Evolutionary conservation across 2,113 vertebrate genomes (phyloP), one percentile per base, ranked within the genome.

Genomic region (Columba janthina): DNA sequence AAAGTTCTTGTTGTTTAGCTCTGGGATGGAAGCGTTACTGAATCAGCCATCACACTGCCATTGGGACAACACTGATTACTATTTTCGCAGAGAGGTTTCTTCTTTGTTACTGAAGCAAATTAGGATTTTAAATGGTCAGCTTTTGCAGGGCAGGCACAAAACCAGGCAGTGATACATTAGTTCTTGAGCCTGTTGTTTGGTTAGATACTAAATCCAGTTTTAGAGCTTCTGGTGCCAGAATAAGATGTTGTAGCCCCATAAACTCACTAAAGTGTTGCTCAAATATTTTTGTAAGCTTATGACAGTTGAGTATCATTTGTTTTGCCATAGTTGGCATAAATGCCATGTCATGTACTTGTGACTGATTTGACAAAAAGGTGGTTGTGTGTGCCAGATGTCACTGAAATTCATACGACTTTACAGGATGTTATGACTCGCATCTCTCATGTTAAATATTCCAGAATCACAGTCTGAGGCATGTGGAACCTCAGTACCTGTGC

Each of bases 41-140:
- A 64, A 9, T 21, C 25, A 14, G 32, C 26, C 20, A n/a, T 38
- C 16, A 8, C 9, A 4, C 13, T 70, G 67, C n/a, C 4, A 8
- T 18, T 70, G 70, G 58, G 19, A 36, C 46, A 71, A 21, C 3
- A 4, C 29, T 0, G 0, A 14, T 65, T 54, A 12, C 11, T 29
- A 5, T 58, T 79, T 66, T 10, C 42, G n/a, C 60, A 82, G n/a
- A 28, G 67, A 53, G 6, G 15, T 85, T 92, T 85, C n/a, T 85
- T 85, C 56, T 77, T 85, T 69, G 2, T 38, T 66, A 5, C 3
- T 76, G 66, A 56, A 62, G 31, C 15, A 69, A 94, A 51, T 42
- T 4, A 57, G 36, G 31, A 50, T 26, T 75, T 91, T 51, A n/a
- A 75, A 14, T 61, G 16, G 34, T 31, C 9, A 32, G 7, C 31